A percentile compares a stretch with the other conserved stretches of the same genome.
Conservation (phyloP, 1,140 invertebrate genomes). For the Mizuhopecten yessoensis region DNA sequence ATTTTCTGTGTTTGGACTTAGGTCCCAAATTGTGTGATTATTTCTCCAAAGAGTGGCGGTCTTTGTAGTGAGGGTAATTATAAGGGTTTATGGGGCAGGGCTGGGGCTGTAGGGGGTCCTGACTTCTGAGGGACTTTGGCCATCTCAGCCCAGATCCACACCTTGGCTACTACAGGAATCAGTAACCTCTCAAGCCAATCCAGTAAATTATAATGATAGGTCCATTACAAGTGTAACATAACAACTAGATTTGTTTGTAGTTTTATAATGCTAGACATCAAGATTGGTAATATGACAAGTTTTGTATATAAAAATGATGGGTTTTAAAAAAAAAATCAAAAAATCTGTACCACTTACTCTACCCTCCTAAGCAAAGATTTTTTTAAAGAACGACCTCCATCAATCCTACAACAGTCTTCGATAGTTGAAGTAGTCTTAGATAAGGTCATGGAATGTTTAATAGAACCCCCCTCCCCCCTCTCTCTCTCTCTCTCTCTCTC, state of each 20-base stretch:
- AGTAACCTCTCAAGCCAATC: not conserved
- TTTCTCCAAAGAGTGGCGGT: not conserved
- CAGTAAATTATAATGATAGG: not conserved
- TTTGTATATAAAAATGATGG: no score
- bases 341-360: no score
- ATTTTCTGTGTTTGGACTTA: slow-evolving; percentile 3
- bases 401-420: no score
- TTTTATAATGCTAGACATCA: no score
- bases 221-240: not conserved
- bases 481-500: no score
- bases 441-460: no score
- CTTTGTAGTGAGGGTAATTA: not conserved
- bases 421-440: no score
- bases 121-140: not conserved
- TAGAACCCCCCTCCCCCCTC: no score
- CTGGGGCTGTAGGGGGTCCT: not conserved
- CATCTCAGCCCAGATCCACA: not conserved
- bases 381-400: no score
- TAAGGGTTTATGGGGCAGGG: slow-evolving; percentile 5
- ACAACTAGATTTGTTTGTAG: not conserved
- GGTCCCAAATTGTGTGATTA: slow-evolving; percentile 12
- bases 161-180: not conserved
- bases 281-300: no score
- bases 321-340: no score
- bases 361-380: no score